Percentiles rank a stretch among this genome's conserved stretches.
Evolutionary conservation across 2,888 invertebrate genomes (phyloP).

Genomic region (Fabriciana adippe): DNA sequence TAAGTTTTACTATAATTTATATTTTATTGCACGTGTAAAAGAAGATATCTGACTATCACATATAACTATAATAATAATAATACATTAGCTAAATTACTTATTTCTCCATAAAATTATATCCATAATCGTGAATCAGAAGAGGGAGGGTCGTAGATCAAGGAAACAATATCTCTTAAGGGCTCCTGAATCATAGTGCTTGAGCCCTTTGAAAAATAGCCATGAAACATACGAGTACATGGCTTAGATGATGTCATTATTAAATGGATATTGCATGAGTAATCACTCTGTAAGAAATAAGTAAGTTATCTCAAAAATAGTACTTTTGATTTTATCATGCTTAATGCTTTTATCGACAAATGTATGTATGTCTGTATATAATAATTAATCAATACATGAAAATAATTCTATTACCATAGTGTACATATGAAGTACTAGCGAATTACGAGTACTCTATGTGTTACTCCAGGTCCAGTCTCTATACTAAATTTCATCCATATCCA

Average conservation of each 20-base stretch:
- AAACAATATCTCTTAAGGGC: conserved; percentile 37
- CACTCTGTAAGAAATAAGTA: neutral
- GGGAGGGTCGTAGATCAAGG: conserved; percentile 34
- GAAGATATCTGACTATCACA: neutral
- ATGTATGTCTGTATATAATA: no score
- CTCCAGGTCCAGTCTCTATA: no score
- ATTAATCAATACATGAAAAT: no score
- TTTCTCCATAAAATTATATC: conserved; percentile 47
- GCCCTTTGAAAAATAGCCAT: conserved; percentile 18
- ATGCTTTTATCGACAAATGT: no score
- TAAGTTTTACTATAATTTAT: no score
- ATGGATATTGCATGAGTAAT: neutral
- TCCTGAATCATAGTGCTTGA: conserved; percentile 36
- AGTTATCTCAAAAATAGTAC: neutral
- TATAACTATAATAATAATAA: conserved; percentile 1
- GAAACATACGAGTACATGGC: neutral
- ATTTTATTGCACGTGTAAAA: no score
- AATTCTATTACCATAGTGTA: no score
- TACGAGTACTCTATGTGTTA: no score
- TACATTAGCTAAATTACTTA: conserved; percentile 25
- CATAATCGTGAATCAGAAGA: conserved; percentile 51
- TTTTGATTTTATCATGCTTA: neutral
- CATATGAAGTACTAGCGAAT: no score
- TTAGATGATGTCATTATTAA: conserved; percentile 4
- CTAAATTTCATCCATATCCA: no score